These are phyloP conservation scores for Charanyca ferruginea DNA, from an alignment of 2,888 invertebrate species.

Conservation along the genomic window DNA sequence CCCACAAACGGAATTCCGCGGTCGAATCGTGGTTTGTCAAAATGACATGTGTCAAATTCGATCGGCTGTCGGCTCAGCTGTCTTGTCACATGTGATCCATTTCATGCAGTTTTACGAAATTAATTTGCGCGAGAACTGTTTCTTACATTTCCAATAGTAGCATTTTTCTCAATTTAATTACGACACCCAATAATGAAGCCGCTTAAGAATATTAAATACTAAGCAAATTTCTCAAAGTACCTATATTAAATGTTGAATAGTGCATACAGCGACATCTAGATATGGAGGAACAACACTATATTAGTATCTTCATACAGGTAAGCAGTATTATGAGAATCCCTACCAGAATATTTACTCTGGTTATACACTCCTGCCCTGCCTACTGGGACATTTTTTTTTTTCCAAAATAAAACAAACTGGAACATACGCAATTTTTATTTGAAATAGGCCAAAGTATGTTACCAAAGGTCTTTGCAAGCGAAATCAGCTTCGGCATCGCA, in stretches of 20 bases:
- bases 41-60: conserved; percentile 68
- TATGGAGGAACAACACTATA: not conserved
- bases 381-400: not conserved
- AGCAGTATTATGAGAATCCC: not conserved
- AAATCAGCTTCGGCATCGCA: conserved; percentile 81
- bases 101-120: conserved; percentile 12
- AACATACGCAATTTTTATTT: not conserved
- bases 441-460: conserved; percentile 14
- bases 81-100: conserved; percentile 55
- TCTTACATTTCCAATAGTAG: not conserved
- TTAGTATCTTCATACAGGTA: not conserved
- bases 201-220: too few relatives aligned
- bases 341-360: too few relatives aligned
- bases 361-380: too few relatives aligned
- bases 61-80: conserved; percentile 65
- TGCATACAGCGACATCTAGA: conserved; percentile 31
- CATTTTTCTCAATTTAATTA: not conserved
- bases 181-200: not conserved
- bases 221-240: too few relatives aligned
- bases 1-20: conserved; percentile 81
- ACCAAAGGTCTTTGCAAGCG: conserved; percentile 78
- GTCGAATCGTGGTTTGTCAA: conserved; percentile 70
- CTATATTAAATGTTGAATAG: too few relatives aligned
- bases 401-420: conserved; percentile 13
- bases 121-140: not conserved